Conservation (phyloP, 2,888 invertebrate genomes). For the Thymelicus sylvestris region DNA sequence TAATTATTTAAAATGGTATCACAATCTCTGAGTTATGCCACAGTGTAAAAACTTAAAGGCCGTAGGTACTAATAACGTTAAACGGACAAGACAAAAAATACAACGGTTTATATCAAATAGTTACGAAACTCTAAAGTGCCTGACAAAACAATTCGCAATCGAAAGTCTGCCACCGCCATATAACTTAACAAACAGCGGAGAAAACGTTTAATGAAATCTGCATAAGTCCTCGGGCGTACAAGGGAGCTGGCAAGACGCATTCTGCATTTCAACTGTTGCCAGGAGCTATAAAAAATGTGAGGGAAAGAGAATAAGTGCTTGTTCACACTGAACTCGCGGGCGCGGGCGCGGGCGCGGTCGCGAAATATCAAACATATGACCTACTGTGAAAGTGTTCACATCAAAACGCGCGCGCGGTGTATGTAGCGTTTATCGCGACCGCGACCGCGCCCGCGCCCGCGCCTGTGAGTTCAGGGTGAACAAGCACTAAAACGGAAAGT, state of each 20-base stretch:
- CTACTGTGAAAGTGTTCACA: too few species aligned
- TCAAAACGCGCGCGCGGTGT: too few species aligned
- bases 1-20: background rate
- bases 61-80: too few species aligned
- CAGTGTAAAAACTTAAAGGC: background rate
- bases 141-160: constrained; percentile 49
- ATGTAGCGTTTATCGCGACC: too few species aligned
- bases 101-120: background rate
- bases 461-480: too few species aligned
- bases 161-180: constrained; percentile 47
- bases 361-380: too few species aligned
- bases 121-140: constrained; percentile 30
- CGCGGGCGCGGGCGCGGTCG: too few species aligned
- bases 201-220: constrained; percentile 59
- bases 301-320: constrained; percentile 45
- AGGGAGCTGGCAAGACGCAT: constrained; percentile 66
- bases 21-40: background rate
- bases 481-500: constrained; percentile 64
- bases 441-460: too few species aligned
- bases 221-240: constrained; percentile 57
- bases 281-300: constrained; percentile 51
- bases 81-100: background rate
- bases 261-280: constrained; percentile 65
- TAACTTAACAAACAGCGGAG: constrained; percentile 46
- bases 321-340: too few species aligned